phyloP scores from a whole-genome alignment of 2,888 invertebrate genomes.

The Eilema griseolum region DNA sequence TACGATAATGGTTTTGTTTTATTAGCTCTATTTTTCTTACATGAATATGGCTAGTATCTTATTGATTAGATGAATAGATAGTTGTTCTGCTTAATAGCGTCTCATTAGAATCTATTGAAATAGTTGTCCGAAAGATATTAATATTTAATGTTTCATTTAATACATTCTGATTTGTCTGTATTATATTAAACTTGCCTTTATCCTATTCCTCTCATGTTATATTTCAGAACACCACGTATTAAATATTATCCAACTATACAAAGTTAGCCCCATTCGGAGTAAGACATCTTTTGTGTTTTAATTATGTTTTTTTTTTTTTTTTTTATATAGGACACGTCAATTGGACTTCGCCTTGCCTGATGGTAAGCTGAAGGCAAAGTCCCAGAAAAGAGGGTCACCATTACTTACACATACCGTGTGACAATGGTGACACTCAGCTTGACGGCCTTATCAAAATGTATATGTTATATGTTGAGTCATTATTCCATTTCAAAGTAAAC shows the following conservation, averaged over 20 bases:
- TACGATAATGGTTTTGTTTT: conserved; percentile 77
- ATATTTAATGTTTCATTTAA: conserved; percentile 27
- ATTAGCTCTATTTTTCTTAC: conserved; percentile 68
- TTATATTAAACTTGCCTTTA: not conserved
- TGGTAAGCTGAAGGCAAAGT: too few species aligned
- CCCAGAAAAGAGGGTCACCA: too few species aligned
- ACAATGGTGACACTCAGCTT: too few species aligned
- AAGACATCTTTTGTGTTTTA: not conserved
- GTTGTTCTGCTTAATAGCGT: conserved; percentile 40
- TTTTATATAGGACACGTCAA: too few species aligned
- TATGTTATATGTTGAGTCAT: conserved; percentile 61
- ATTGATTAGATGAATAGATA: conserved; percentile 50
- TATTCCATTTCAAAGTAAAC: conserved; percentile 58
- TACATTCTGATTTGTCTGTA: conserved; percentile 7
- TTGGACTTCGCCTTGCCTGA: too few species aligned
- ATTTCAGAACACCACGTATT: conserved; percentile 2
- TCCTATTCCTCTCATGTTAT: not conserved
- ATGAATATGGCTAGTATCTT: conserved; percentile 63
- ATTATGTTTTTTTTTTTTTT: too few species aligned
- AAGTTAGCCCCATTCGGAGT: conserved; percentile 21
- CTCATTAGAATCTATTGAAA: conserved; percentile 32
- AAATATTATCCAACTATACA: conserved; percentile 29
- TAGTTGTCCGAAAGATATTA: conserved; percentile 25
- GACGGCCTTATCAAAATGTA: too few species aligned
- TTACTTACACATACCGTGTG: too few species aligned